Base-by-base conservation (phyloP, 2,888 invertebrate genomes). In the Ferrisia virgata region DNA sequence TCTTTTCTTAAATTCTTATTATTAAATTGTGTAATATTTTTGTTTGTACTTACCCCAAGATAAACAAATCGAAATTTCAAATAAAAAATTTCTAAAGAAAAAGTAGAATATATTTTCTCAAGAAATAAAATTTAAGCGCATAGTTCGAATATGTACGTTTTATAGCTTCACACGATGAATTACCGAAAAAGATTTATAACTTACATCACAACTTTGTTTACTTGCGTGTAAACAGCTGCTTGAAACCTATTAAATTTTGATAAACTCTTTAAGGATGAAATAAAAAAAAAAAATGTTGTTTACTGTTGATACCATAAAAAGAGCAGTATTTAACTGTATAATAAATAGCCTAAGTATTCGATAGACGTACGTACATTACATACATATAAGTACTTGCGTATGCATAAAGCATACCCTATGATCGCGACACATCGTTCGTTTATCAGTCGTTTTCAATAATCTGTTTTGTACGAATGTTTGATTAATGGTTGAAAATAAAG, bases 231-330 rank as follows among this genome's bases (percentile, higher is more conserved):
- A 72, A n/a, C n/a, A 33, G 33, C 72, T 72, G n/a, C 72, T n/a
- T 36, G n/a, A n/a, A 33, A 72, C n/a, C 72, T 5, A 72, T 72
- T 72, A 72, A 33, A 72, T 72, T 72, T 72, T 72, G 15, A 58
- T 36, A n/a, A n/a, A 72, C 58, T 28, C 15, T 72, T 72, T 72
- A 47, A 3, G 5, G 69, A 11, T 15, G n/a, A n/a, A n/a, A n/a
- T n/a, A n/a, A n/a, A n/a, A n/a, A n/a, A n/a, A n/a, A 72, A 58
- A 33, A 31, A 25, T 13, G 58, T 36, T 72, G 72, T 72, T 72
- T 72, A 72, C 33, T 31, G n/a, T 53, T 64, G 0, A 25, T 64
- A 28, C 58, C 15, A 72, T 72, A n/a, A 33, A 33, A 8, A 39
- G 53, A 11, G 6, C 53, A n/a, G 53, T 39, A 39, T 8, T 39